phyloP scores from a whole-genome alignment of 2,888 invertebrate species.

The Ferdinandea cuprea region DNA sequence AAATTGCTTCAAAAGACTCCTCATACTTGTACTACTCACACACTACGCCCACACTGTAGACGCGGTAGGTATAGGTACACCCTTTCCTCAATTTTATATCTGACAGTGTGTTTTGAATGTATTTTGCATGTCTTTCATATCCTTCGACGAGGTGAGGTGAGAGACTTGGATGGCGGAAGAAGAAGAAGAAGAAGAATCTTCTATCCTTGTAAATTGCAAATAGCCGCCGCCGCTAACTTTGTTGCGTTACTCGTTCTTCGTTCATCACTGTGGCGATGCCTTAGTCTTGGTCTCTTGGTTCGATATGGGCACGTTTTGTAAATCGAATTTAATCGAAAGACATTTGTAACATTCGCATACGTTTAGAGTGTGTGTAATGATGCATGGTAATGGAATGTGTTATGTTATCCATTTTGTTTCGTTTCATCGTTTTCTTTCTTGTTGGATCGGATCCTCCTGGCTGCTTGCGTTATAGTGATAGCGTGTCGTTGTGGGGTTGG shows the following conservation, averaged over 20 bases:
- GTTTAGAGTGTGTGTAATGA: slow-evolving; percentile 73
- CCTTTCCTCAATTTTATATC: neutral
- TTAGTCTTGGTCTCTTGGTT: too few species aligned
- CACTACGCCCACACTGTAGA: too few species aligned
- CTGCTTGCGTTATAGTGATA: slow-evolving; percentile 46
- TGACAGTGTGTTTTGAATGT: slow-evolving; percentile 57
- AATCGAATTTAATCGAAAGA: slow-evolving; percentile 75
- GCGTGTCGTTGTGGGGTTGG: neutral
- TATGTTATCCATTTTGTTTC: slow-evolving; percentile 71
- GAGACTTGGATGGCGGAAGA: neutral
- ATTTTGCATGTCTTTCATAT: slow-evolving; percentile 43
- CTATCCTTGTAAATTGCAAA: slow-evolving; percentile 33
- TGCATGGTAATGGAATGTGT: slow-evolving; percentile 73
- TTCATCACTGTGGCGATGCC: too few species aligned
- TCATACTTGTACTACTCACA: slow-evolving; percentile 11
- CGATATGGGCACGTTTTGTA: slow-evolving; percentile 65
- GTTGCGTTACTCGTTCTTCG: neutral
- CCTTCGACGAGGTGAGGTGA: neutral
- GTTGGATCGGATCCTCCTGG: slow-evolving; percentile 43
- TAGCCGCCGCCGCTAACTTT: slow-evolving; percentile 47
- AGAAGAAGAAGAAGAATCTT: slow-evolving; percentile 23
- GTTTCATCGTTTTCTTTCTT: slow-evolving; percentile 45
- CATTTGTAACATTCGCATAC: slow-evolving; percentile 75
- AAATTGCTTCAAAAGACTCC: slow-evolving; percentile 13
- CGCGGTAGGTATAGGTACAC: too few species aligned